These are phyloP conservation scores for Unio pictorum DNA, from an alignment of 2,888 invertebrate species.

Conservation along the genomic window DNA sequence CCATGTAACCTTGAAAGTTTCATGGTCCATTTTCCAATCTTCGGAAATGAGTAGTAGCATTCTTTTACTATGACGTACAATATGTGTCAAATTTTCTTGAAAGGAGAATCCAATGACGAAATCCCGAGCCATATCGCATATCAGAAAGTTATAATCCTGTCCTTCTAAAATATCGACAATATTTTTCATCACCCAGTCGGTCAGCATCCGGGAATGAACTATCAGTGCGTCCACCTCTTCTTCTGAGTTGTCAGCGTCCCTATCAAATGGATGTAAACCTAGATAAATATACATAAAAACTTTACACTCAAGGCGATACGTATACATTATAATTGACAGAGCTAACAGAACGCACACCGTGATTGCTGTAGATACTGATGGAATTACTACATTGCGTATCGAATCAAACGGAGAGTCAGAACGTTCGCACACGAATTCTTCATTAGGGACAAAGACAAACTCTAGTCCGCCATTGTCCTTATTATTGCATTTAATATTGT, in stretches of 20 bases:
- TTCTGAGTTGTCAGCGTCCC: no score
- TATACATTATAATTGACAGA: slow-evolving; percentile 7
- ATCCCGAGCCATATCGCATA: slow-evolving; percentile 38
- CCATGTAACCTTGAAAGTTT: slow-evolving; percentile 37
- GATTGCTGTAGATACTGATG: slow-evolving; percentile 19
- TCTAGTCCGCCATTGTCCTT: slow-evolving; percentile 17
- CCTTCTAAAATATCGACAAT: slow-evolving; percentile 16
- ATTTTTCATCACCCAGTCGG: no score
- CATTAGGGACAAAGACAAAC: slow-evolving; percentile 22
- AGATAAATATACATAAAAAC: slow-evolving; percentile 36
- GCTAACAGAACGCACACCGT: slow-evolving; percentile 17
- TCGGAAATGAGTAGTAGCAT: slow-evolving; percentile 39
- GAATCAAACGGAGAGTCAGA: slow-evolving; percentile 17
- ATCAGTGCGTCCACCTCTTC: no score
- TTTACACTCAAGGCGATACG: slow-evolving; percentile 25
- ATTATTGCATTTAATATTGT: slow-evolving; percentile 26
- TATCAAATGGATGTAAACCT: slow-evolving; percentile 35
- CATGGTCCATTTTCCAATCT: slow-evolving; percentile 21
- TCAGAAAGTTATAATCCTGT: slow-evolving; percentile 15
- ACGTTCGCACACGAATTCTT: slow-evolving; percentile 32
- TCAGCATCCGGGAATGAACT: no score
- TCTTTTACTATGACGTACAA: slow-evolving; percentile 38
- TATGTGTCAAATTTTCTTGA: slow-evolving; percentile 41
- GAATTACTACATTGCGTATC: slow-evolving; percentile 24
- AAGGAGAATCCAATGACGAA: slow-evolving; percentile 41